Evolutionary conservation across 92 coral and sea anemone species (phyloP), one percentile per base, ranked within the genome.

Genomic region (Hydrozoanthus gracilis): DNA sequence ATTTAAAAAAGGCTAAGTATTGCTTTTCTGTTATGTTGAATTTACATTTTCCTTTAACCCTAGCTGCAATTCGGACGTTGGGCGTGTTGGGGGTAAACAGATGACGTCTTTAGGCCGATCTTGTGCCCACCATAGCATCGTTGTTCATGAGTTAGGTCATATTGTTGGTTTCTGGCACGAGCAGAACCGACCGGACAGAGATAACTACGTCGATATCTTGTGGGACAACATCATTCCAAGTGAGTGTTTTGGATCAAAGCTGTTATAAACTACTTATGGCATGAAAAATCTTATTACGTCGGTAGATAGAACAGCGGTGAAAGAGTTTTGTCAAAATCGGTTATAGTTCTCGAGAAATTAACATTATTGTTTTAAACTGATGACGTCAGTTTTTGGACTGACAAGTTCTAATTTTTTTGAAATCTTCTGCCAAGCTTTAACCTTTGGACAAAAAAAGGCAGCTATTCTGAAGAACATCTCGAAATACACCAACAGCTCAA

Each of bases 151-250:
- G 82, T 88, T 95, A 58, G 98, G 98, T 65, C 98, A 95, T 79
- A 76, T 95, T 49, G 88, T 95, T 17, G 98, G 98, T 9, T 95
- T 95, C 87, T 94, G 98, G 98, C 98, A 95, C 78, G 98, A 94
- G 58, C 73, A 68, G 46, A 68, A 68, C 73, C 27, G 73, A 68
- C 73, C 73, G 4, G 73, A 68, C 44, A 68, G 73, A 68, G 73
- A 68, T 14, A 68, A 68, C 7, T 68, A 68, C 12, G 48, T 68
- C 12, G 44, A 8, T 35, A 68, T 68, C 11, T 47, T 68, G 5
- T 68, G 73, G 73, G 73, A 68, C 73, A 68, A 68, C 73, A 68
- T 68, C 11, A 48, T 68, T 68, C 9, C 73, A 27, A 27, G 73
- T 68, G 48, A 68, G 73, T 68, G 44, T 68, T 27, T 12, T 15